A percentile compares a stretch with the other conserved stretches of the same genome.
phyloP scores from a whole-genome alignment of 1,140 invertebrate genomes.

The Oryctes rhinoceros region DNA sequence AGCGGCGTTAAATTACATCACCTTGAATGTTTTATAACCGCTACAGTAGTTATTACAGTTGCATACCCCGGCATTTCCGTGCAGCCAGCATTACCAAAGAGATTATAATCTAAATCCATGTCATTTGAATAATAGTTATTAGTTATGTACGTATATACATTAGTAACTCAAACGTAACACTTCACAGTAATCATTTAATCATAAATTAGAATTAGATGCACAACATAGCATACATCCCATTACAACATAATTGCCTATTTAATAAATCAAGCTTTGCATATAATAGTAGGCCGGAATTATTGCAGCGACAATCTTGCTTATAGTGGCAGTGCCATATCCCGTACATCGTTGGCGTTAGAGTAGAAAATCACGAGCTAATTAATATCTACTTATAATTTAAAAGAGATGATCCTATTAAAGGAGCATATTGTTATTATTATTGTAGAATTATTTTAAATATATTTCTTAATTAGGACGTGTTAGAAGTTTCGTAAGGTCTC shows the following conservation, averaged over 20 bases:
- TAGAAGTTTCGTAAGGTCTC: no score
- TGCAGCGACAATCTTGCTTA: neutral
- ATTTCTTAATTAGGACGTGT: no score
- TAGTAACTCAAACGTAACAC: slow-evolving; percentile 24
- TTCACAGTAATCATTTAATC: slow-evolving; percentile 26
- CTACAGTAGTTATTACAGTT: neutral
- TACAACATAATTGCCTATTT: slow-evolving; percentile 28
- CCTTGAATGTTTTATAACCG: neutral
- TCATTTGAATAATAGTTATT: slow-evolving; percentile 28
- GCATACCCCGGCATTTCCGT: slow-evolving; percentile 1
- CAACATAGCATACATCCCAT: slow-evolving; percentile 1
- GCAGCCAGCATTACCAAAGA: neutral
- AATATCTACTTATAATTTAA: no score
- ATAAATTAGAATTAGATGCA: slow-evolving; percentile 33
- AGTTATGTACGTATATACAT: neutral
- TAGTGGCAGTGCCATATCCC: neutral
- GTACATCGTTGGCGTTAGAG: no score
- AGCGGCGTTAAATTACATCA: neutral
- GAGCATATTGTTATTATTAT: no score
- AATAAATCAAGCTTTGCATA: slow-evolving; percentile 35
- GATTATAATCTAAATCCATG: slow-evolving; percentile 26
- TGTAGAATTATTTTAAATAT: no score
- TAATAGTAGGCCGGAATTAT: neutral
- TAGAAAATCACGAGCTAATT: no score
- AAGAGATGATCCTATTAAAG: no score